Evolutionary conservation across 1,140 invertebrate genomes (phyloP), one percentile per base, ranked within the genome.

Genomic region (Drosophila auraria): DNA sequence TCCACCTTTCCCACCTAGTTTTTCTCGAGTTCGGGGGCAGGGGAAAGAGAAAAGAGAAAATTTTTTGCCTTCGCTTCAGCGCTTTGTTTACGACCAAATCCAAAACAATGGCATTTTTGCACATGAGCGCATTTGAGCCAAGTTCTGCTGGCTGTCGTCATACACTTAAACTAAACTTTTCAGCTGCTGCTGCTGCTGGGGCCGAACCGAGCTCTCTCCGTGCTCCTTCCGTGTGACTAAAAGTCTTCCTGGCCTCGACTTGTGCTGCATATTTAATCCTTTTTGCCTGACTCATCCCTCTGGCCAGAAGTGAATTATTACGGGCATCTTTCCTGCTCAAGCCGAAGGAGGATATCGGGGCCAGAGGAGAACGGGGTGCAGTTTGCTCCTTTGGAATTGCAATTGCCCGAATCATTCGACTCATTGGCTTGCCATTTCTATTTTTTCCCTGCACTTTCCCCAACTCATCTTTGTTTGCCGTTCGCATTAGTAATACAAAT

Each of bases 61-160:
- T 61, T 54, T 72, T 57, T 57, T 73, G 49, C 30, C 53, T 63
- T 45, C 49, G 50, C 60, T 78, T 78, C 62, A 68, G 50, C 69
- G 84, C 78, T 87, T 87, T 87, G 83, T 87, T 87, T 89, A 89
- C 74, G 73, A 63, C 81, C 81, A 80, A 87, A 89, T 78, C 78
- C 58, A 83, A 87, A 84, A 87, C 83, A 87, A 89, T 89, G 73
- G 81, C 78, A 87, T 84, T 84, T 84, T 87, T 84, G 70, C 83
- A 89, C 84, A 84, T 87, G 83, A 89, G 66, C 73, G 78, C 83
- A 82, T 87, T 82, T 75, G 45, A 79, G 79, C 56, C 79, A 82
- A 80, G 78, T 65, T 78, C 33, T 62, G 42, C 45, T 53, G 76
- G 36, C 44, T 64, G 68, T 63, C 45, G 65, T 71, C 42, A 47